These are phyloP conservation scores for Dendronephthya gigantea DNA, from an alignment of 64 coral and sea anemone species.

Conservation along the genomic window DNA sequence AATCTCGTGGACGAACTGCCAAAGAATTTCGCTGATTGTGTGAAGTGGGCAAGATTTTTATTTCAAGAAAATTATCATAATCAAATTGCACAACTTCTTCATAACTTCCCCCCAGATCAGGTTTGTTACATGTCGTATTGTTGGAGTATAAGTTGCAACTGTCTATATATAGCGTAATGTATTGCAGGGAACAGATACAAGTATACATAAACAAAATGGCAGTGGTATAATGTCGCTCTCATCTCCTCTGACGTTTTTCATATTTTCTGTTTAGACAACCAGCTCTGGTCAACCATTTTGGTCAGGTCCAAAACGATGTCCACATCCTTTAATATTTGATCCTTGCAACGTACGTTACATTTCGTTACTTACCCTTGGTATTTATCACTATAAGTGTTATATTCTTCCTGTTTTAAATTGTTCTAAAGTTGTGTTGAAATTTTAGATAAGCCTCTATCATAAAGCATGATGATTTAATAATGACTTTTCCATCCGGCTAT, in stretches of 20 bases:
- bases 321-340: slow-evolving; percentile 77
- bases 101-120: slow-evolving; percentile 89
- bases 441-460: too few species aligned
- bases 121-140: neutral
- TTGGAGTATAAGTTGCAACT: too few species aligned
- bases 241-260: neutral
- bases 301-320: slow-evolving; percentile 95
- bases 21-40: slow-evolving; percentile 65
- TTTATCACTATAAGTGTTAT: too few species aligned
- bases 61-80: slow-evolving; percentile 90
- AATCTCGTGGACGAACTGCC: slow-evolving; percentile 65
- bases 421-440: too few species aligned
- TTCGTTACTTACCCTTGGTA: neutral
- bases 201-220: too few species aligned
- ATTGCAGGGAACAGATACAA: too few species aligned
- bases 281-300: slow-evolving; percentile 95
- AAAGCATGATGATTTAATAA: too few species aligned
- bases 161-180: too few species aligned
- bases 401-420: neutral
- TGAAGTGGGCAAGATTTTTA: slow-evolving; percentile 74
- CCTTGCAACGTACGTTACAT: slow-evolving; percentile 55
- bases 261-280: slow-evolving; percentile 45
- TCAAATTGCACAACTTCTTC: slow-evolving; percentile 74
- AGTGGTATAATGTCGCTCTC: neutral
- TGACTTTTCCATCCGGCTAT: too few species aligned